A percentile compares a stretch with the other conserved stretches of the same genome.
phyloP scores from a whole-genome alignment of 2,113 vertebrate genomes.

The Sinocyclocheilus anshuiensis region DNA sequence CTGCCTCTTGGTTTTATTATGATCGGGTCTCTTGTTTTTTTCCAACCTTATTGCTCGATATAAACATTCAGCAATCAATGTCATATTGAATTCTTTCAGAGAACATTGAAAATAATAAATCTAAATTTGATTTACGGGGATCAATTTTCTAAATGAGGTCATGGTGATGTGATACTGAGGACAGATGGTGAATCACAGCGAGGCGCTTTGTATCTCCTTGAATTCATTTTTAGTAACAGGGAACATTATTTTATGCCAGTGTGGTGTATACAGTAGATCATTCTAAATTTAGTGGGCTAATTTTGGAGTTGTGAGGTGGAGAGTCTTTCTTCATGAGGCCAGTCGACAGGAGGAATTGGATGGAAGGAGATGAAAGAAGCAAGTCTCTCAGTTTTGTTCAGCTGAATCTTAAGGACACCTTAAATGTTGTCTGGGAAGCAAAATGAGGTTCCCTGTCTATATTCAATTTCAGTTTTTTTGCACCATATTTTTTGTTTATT shows the following conservation, averaged over 20 bases:
- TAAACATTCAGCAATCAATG: constrained; percentile 13
- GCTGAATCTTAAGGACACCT: not conserved
- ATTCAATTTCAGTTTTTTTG: not conserved
- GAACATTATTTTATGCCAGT: constrained; percentile 3
- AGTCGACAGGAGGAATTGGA: constrained; percentile 1
- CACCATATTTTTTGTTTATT: too few relatives aligned
- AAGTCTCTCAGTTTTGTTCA: not conserved
- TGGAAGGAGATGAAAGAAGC: constrained; percentile 2
- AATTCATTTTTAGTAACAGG: constrained; percentile 14
- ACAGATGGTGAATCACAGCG: not conserved
- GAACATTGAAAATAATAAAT: constrained; percentile 11
- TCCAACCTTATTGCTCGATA: not conserved
- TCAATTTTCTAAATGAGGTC: constrained; percentile 34
- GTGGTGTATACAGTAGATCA: not conserved
- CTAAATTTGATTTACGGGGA: not conserved
- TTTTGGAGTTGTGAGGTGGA: not conserved
- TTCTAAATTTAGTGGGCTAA: not conserved
- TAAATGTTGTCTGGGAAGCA: not conserved
- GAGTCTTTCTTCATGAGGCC: constrained; percentile 1
- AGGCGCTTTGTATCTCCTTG: constrained; percentile 3
- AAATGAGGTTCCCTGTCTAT: not conserved
- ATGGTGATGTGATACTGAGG: constrained; percentile 1
- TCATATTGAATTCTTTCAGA: constrained; percentile 5
- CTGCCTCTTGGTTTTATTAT: constrained; percentile 13
- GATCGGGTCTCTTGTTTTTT: constrained; percentile 16